phyloP scores from a whole-genome alignment of 2,113 vertebrate genomes.

The Picathartes gymnocephalus region DNA sequence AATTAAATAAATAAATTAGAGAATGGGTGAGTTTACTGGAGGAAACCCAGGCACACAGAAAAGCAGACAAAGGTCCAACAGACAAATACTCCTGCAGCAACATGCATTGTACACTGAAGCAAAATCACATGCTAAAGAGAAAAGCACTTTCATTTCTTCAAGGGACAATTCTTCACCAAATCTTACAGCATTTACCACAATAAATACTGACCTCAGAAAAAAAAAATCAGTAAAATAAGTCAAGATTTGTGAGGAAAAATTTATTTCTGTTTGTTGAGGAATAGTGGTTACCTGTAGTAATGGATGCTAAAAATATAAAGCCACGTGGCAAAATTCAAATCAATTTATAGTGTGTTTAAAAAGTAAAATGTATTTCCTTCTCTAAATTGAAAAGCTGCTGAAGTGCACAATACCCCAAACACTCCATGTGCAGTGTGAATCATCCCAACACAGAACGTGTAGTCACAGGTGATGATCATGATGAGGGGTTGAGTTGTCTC shows the following conservation, averaged over 20 bases:
- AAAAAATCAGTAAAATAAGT: not conserved
- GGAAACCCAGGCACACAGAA: not conserved
- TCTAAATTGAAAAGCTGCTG: not conserved
- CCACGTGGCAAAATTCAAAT: not conserved
- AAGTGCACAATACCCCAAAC: not conserved
- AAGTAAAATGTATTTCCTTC: not conserved
- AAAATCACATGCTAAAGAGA: not conserved
- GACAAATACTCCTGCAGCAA: not conserved
- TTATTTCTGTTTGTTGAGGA: not conserved
- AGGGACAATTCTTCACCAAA: not conserved
- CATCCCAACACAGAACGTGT: not conserved
- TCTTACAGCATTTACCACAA: not conserved
- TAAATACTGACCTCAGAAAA: not conserved
- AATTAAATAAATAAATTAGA: not conserved
- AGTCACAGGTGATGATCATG: not conserved
- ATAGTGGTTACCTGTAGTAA: not conserved
- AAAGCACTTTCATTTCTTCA: not conserved
- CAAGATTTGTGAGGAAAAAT: not conserved
- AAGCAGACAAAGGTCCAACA: not conserved
- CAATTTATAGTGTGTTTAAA: not conserved
- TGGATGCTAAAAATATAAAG: not conserved
- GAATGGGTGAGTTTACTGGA: not conserved
- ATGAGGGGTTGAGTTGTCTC: not conserved
- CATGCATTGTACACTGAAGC: rapidly evolving
- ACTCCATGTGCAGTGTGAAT: not conserved